Conservation (phyloP, 1,140 invertebrate species). For the Leptoteleia sp. region DNA sequence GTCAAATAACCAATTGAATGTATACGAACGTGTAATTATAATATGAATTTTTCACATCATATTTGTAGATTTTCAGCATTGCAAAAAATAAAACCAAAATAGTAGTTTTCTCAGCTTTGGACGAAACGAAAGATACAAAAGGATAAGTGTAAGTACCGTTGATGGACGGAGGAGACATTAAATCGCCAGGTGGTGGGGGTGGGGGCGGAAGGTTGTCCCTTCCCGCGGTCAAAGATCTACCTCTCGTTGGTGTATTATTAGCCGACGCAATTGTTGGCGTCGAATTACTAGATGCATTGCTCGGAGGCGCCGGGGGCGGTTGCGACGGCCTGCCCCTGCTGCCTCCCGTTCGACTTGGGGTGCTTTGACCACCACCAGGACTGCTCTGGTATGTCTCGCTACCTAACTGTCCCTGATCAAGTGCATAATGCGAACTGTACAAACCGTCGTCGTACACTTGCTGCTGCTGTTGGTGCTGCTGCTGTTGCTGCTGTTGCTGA, state of each 20-base stretch:
- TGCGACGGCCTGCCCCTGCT: conserved; percentile 87
- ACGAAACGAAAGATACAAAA: conserved; percentile 10
- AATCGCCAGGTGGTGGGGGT: conserved; percentile 87
- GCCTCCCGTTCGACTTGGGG: conserved; percentile 80
- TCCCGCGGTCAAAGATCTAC: conserved; percentile 85
- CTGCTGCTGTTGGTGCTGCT: conserved; percentile 67
- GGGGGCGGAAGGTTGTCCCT: conserved; percentile 92
- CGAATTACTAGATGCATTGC: conserved; percentile 84
- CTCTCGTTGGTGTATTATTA: conserved; percentile 86
- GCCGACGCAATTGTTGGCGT: conserved; percentile 86
- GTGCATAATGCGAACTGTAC: conserved; percentile 79
- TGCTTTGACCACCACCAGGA: conserved; percentile 81
- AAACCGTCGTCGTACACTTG: conserved; percentile 79
- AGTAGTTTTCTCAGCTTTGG: too few species aligned
- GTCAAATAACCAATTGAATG: too few species aligned
- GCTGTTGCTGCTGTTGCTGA: conserved; percentile 65
- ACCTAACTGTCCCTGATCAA: conserved; percentile 76
- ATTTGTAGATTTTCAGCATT: too few species aligned
- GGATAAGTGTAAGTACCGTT: conserved; percentile 70
- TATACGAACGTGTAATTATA: too few species aligned
- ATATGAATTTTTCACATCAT: too few species aligned
- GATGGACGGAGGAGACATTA: conserved; percentile 82
- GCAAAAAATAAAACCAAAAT: too few species aligned
- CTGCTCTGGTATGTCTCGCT: conserved; percentile 79
- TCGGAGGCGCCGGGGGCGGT: conserved; percentile 92